Evolutionary conservation across 1,140 invertebrate genomes (phyloP).

Genomic region (Brachionus manjavacas): DNA sequence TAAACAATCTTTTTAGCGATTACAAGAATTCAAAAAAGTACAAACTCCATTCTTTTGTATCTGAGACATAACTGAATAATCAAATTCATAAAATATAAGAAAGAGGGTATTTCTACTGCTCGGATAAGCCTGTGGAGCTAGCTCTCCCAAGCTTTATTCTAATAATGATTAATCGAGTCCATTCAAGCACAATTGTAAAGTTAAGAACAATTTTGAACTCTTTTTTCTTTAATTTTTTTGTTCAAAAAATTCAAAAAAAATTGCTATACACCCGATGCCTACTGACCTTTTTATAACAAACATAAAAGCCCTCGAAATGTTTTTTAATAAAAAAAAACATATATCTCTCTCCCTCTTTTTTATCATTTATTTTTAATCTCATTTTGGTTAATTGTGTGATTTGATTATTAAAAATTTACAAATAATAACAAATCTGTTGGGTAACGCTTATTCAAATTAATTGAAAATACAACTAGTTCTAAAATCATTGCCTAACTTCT

Average conservation of each 20-base stretch:
- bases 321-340: background rate
- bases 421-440: background rate
- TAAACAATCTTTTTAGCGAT: too few relatives aligned
- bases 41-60: too few relatives aligned
- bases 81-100: too few relatives aligned
- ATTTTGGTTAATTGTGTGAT: background rate
- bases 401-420: background rate
- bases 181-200: too few relatives aligned
- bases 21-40: too few relatives aligned
- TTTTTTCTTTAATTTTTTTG: too few relatives aligned
- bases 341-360: background rate
- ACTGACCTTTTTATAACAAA: background rate
- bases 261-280: background rate
- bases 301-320: background rate
- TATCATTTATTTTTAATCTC: background rate
- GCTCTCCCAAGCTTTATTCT: too few relatives aligned
- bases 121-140: too few relatives aligned
- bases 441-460: background rate
- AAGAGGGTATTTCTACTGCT: too few relatives aligned
- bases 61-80: too few relatives aligned
- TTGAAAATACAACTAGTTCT: background rate
- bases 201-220: too few relatives aligned
- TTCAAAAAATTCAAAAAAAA: background rate
- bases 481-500: conserved; percentile 6
- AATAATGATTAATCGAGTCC: too few relatives aligned